Evolutionary conservation across 2,113 vertebrate genomes (phyloP).

Genomic region (Drymodes brunneopygia): DNA sequence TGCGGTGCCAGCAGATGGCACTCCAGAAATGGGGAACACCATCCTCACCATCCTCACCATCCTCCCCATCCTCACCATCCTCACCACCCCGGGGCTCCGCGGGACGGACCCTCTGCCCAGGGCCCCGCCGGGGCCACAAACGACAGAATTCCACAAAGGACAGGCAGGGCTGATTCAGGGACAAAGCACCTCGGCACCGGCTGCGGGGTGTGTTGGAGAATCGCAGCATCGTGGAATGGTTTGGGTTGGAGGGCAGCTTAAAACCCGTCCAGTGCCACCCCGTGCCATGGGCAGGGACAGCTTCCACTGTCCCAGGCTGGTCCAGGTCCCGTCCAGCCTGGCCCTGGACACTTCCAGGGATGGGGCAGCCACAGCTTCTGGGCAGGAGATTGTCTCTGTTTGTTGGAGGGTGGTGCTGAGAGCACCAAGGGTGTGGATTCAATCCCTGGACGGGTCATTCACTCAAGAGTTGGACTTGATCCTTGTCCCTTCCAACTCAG

Average conservation of each 20-base stretch:
- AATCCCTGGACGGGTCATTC: too few species aligned
- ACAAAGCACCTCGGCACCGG: accelerated
- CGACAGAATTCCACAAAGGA: accelerated
- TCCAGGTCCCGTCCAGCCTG: accelerated
- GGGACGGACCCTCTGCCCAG: background rate
- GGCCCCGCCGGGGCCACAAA: background rate
- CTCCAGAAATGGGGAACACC: background rate
- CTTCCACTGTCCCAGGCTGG: accelerated
- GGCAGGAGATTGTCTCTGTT: background rate
- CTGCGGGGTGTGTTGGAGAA: accelerated
- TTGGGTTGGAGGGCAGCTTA: background rate
- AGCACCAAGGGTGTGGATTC: background rate
- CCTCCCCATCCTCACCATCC: background rate
- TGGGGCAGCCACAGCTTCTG: background rate
- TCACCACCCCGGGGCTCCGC: background rate
- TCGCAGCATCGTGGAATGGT: accelerated
- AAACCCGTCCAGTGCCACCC: background rate
- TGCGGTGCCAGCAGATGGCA: slow-evolving; percentile 42
- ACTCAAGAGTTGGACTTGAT: background rate
- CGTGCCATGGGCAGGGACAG: background rate
- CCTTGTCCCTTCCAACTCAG: background rate
- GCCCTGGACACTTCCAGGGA: background rate
- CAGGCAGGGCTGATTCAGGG: background rate
- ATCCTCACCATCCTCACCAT: background rate
- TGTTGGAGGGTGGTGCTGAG: background rate